These are phyloP conservation scores for Formica aserva DNA, from an alignment of 2,888 invertebrate genomes.

Conservation along the genomic window DNA sequence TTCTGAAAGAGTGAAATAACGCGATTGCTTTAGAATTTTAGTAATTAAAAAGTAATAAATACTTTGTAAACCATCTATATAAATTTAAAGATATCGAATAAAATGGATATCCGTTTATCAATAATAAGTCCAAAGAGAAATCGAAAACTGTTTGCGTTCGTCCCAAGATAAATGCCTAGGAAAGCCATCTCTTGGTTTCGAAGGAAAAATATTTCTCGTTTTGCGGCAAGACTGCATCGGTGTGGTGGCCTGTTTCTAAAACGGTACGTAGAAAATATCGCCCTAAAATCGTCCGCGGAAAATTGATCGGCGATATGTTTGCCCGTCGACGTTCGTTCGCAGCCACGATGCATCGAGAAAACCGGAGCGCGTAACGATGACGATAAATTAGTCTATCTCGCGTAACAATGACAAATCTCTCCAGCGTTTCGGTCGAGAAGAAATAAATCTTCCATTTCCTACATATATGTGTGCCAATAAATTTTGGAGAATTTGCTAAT, in stretches of 20 bases:
- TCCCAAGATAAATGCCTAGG: conserved; percentile 16
- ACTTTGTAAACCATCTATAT: neutral
- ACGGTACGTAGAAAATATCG: conserved; percentile 36
- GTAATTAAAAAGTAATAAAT: neutral
- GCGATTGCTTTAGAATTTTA: neutral
- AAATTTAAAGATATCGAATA: neutral
- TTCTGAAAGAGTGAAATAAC: neutral
- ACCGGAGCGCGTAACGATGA: neutral
- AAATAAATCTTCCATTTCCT: conserved; percentile 28
- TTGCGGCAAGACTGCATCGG: neutral
- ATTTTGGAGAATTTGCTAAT: conserved; percentile 7
- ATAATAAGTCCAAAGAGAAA: neutral
- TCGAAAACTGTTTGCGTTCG: conserved; percentile 15
- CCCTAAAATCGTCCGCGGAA: conserved; percentile 6
- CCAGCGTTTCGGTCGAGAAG: neutral
- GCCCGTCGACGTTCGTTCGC: neutral
- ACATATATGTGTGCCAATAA: neutral
- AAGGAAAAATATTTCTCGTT: conserved; percentile 13
- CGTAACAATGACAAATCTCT: conserved; percentile 22
- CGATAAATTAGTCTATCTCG: conserved; percentile 36
- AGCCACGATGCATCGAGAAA: neutral
- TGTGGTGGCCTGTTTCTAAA: conserved; percentile 15
- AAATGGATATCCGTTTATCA: neutral
- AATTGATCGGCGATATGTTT: conserved; percentile 42
- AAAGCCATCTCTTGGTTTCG: neutral